Evolutionary conservation across 1,140 invertebrate species (phyloP).

Genomic region (Lordiphosa collinella): DNA sequence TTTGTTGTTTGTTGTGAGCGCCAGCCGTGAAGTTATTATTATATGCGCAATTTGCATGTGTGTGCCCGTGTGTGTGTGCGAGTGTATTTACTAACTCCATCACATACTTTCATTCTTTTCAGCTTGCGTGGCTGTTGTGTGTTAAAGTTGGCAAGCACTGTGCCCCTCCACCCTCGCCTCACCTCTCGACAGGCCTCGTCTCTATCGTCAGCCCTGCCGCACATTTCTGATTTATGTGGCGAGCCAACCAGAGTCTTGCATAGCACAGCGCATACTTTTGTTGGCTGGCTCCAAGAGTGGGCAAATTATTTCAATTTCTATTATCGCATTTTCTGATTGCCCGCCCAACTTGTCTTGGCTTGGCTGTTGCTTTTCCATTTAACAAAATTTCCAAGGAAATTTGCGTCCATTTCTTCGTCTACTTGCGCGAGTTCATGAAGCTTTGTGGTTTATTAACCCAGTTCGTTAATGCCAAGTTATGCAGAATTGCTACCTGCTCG

Average conservation of each 20-base stretch:
- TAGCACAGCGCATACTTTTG: conserved; percentile 36
- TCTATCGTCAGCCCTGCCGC: conserved; percentile 56
- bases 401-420: conserved; percentile 32
- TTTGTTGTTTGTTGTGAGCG: conserved; percentile 53
- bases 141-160: conserved; percentile 61
- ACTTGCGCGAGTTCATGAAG: conserved; percentile 29
- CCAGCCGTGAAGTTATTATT: conserved; percentile 63
- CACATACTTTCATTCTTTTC: conserved; percentile 62
- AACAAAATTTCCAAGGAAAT: conserved; percentile 36
- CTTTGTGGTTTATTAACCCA: conserved; percentile 67
- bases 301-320: conserved; percentile 77
- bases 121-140: conserved; percentile 70
- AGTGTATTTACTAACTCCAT: conserved; percentile 58
- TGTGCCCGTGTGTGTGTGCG: conserved; percentile 15
- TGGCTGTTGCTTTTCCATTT: conserved; percentile 32
- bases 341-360: conserved; percentile 5
- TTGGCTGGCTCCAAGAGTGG: conserved; percentile 49
- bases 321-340: conserved; percentile 72
- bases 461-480: conserved; percentile 27
- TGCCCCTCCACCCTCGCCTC: conserved; percentile 17
- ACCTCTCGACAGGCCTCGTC: conserved; percentile 6
- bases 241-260: conserved; percentile 33
- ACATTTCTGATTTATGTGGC: conserved; percentile 71
- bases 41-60: conserved; percentile 42
- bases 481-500: conserved; percentile 16